These are phyloP conservation scores for Poecile montanus DNA, from an alignment of 2,797 vertebrate genomes.

Conservation along the genomic window DNA sequence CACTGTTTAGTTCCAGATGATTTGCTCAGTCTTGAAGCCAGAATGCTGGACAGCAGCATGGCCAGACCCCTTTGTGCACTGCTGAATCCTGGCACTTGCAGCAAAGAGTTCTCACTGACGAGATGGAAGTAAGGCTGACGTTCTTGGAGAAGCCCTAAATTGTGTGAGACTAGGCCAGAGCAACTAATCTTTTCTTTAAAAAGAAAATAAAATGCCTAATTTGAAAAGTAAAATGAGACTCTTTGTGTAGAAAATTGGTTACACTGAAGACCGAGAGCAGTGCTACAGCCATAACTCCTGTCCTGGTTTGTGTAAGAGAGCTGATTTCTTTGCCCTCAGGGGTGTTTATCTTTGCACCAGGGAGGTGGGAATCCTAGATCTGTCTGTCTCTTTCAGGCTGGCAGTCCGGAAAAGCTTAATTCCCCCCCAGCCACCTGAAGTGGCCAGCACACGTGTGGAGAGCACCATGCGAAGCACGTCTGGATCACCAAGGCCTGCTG, in stretches of 20 bases:
- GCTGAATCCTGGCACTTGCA: not conserved
- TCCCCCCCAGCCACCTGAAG: conserved; percentile 87
- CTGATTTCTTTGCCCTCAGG: not conserved
- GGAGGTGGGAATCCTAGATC: not conserved
- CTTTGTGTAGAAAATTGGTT: fast-evolving
- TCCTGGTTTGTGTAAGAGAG: not conserved
- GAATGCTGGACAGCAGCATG: not conserved
- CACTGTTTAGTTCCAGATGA: not conserved
- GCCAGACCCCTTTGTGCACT: not conserved
- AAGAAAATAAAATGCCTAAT: not conserved
- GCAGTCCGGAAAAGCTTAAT: conserved; percentile 95
- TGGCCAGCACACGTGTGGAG: conserved; percentile 85
- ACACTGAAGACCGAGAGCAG: not conserved
- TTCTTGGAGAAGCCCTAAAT: not conserved
- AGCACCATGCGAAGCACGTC: conserved; percentile 85
- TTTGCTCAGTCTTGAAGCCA: not conserved
- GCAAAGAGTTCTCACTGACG: not conserved
- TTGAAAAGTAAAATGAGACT: not conserved
- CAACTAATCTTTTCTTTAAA: not conserved
- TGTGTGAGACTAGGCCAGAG: not conserved
- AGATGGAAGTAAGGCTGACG: not conserved
- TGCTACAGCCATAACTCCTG: not conserved
- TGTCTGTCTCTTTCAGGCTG: conserved; percentile 69
- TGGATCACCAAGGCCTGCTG: conserved; percentile 91
- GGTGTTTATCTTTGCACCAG: not conserved